These are phyloP conservation scores for Trichoplusia ni DNA, from an alignment of 1,140 invertebrate species.

Conservation along the genomic window DNA sequence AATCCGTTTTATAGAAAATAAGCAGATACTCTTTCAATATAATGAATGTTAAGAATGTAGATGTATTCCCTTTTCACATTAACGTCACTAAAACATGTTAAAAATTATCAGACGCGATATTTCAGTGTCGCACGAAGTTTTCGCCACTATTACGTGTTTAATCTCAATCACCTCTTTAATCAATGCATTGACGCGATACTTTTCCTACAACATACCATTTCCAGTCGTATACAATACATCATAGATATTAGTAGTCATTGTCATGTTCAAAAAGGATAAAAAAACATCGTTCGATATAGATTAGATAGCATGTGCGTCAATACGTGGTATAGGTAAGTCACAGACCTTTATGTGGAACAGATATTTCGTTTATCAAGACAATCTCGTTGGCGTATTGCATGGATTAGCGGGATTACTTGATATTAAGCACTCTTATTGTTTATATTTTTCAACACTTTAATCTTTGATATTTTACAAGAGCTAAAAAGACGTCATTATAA, in stretches of 20 bases:
- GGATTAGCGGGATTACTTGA: not conserved
- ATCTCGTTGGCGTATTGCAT: not conserved
- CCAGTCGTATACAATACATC: conserved; percentile 1
- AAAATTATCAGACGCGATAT: not conserved
- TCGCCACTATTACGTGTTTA: conserved; percentile 12
- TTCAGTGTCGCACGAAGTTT: not conserved
- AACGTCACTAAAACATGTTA: not conserved
- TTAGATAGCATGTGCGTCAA: conserved; percentile 22
- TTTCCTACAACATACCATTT: not conserved
- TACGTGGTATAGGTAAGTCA: not conserved
- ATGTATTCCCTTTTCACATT: not conserved
- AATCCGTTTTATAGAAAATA: no score
- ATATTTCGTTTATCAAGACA: not conserved
- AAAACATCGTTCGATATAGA: conserved; percentile 15
- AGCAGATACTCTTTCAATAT: no score
- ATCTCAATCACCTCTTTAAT: not conserved
- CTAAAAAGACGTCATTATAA: no score
- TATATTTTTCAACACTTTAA: not conserved
- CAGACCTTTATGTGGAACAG: not conserved
- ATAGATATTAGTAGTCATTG: conserved; percentile 9
- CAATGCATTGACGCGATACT: conserved; percentile 8
- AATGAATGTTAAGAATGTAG: no score
- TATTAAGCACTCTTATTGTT: not conserved
- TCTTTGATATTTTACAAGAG: no score
- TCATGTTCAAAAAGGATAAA: conserved; percentile 22